Conservation (phyloP, 2,888 invertebrate species). For the Sesamia inferens region DNA sequence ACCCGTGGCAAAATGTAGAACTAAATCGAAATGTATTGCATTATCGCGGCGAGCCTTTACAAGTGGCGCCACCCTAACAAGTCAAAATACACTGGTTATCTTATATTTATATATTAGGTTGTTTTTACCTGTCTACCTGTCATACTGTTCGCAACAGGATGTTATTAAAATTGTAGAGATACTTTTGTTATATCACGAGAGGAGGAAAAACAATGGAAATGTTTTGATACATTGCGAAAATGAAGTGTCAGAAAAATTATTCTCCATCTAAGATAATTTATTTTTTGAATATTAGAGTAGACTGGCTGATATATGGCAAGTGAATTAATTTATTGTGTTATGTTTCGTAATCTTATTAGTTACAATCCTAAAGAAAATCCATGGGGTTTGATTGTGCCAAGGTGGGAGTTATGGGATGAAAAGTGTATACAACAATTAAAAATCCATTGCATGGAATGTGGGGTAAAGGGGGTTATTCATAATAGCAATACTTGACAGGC, state of each 20-base stretch:
- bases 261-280: not conserved
- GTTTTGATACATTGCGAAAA: not conserved
- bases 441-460: no score
- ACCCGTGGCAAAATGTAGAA: slow-evolving; percentile 6
- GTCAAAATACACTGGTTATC: slow-evolving; percentile 1
- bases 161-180: slow-evolving; percentile 51
- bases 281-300: no score
- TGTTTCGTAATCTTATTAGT: not conserved
- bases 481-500: no score
- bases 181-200: slow-evolving; percentile 7
- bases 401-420: no score
- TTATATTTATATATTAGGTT: slow-evolving; percentile 8
- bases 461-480: no score
- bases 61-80: slow-evolving; percentile 8
- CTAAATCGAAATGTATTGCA: not conserved
- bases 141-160: slow-evolving; percentile 1
- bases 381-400: no score
- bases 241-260: not conserved
- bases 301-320: no score
- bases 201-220: not conserved
- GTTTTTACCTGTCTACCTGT: slow-evolving; percentile 32
- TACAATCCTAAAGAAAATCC: no score
- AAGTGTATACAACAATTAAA: no score
- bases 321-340: no score
- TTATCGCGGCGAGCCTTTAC: not conserved